Evolutionary conservation across 2,888 invertebrate genomes (phyloP), one percentile per base, ranked within the genome.

Genomic region (Ichneumoninae sp.): DNA sequence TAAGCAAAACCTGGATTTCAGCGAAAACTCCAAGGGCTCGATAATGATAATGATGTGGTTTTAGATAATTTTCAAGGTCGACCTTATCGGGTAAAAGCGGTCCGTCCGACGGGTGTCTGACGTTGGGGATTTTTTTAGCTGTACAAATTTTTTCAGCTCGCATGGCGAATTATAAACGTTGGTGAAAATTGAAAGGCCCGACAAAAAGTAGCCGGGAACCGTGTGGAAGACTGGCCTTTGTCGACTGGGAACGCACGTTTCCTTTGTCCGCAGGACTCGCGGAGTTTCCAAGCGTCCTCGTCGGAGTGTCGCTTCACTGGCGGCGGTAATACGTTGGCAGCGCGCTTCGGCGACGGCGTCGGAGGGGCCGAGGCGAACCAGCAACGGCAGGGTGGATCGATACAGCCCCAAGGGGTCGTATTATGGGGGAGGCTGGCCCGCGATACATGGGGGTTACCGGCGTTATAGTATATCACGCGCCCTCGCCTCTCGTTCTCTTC

Each of bases 371-470:
- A 88, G 88, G 88, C 87, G 81, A 66, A 83, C 82, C 78, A 85
- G 82, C 78, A 82, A 68, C 87, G 88, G 87, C 88, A 87, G 88
- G 86, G 88, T 88, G 90, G 91, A 91, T 91, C 91, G 91, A 91
- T 91, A 91, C 89, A 91, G 91, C 91, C 90, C 90, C 90, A 91
- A 91, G 90, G 91, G 91, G 90, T 90, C 90, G 57, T 89, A 90
- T 91, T 91, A 91, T 91, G 91, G 91, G 91, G 91, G 90, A 89
- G 89, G 91, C 89, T 89, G 86, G 87, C 86, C 87, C 85, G 89
- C 90, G 89, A 91, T 91, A 91, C 91, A 91, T 89, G 90, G 90
- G 89, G 89, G 89, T 89, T 87, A 82, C 74, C 78, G 60, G 50
- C 52, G 71, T 71, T 57, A 57, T 76, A 78, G 52, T 78, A 72